These are phyloP conservation scores for Hippocampus kuda DNA, from an alignment of 2,797 vertebrate species.

Conservation along the genomic window DNA sequence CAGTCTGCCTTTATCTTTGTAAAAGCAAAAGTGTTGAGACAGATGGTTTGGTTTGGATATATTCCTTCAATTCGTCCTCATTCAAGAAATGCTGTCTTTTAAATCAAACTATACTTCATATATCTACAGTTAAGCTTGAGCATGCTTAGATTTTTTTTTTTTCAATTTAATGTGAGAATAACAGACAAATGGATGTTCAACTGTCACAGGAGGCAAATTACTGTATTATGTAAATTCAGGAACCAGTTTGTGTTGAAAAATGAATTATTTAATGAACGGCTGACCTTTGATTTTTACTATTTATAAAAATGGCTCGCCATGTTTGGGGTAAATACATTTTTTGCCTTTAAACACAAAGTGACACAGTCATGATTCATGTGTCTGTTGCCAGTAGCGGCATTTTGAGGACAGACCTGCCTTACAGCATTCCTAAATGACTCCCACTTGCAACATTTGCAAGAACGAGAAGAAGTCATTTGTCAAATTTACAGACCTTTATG, in stretches of 20 bases:
- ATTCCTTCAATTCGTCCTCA: no score
- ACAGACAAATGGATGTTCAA: not conserved
- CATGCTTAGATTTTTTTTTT: no score
- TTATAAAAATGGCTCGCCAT: constrained; percentile 14
- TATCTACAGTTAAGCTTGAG: no score
- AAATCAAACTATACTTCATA: no score
- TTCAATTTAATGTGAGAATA: not conserved
- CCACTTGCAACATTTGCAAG: constrained; percentile 34
- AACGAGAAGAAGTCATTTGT: constrained; percentile 41
- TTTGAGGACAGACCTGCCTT: constrained; percentile 39
- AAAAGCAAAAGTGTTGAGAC: no score
- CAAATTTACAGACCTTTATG: constrained; percentile 39
- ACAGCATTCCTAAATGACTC: constrained; percentile 37
- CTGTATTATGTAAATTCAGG: not conserved
- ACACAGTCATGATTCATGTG: constrained; percentile 42
- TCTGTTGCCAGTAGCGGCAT: constrained; percentile 35
- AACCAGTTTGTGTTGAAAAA: not conserved
- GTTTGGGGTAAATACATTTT: constrained; percentile 44
- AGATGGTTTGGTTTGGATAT: no score
- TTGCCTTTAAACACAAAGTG: constrained; percentile 39
- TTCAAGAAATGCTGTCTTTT: no score
- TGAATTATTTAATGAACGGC: not conserved
- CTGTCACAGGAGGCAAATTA: not conserved
- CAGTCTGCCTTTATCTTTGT: no score
- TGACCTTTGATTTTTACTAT: not conserved